Evolutionary conservation across 2,888 invertebrate genomes (phyloP).

Genomic region (Aplocera efformata): DNA sequence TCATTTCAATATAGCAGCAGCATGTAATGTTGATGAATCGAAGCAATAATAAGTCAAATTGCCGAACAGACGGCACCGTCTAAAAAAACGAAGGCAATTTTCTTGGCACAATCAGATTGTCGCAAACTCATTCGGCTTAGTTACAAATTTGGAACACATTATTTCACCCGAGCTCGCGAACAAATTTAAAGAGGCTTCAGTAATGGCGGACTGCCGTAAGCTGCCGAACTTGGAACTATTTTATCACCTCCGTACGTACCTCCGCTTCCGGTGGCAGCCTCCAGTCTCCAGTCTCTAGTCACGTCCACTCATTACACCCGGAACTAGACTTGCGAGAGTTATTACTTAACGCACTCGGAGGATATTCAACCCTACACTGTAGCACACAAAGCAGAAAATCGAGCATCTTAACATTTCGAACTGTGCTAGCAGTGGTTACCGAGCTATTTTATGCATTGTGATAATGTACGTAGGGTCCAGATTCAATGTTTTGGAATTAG

Average conservation of each 20-base stretch:
- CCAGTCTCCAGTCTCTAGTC: too few relatives aligned
- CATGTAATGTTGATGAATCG: too few relatives aligned
- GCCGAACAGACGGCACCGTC: background rate
- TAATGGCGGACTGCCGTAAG: conserved; percentile 9
- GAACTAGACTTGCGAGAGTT: conserved; percentile 23
- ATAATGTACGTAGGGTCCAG: too few relatives aligned
- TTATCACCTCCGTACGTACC: conserved; percentile 22
- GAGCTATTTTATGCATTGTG: conserved; percentile 2
- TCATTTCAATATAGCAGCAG: too few relatives aligned
- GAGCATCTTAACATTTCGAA: background rate
- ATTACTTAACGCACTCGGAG: conserved; percentile 3
- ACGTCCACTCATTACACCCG: conserved; percentile 30
- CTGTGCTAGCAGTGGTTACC: conserved; percentile 1
- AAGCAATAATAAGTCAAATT: too few relatives aligned
- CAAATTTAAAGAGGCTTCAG: conserved; percentile 17
- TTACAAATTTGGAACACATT: conserved; percentile 16
- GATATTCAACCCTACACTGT: background rate
- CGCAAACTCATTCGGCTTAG: conserved; percentile 14
- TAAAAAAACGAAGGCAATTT: conserved; percentile 1
- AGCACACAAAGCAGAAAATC: background rate
- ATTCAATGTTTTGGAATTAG: background rate
- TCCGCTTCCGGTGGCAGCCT: background rate
- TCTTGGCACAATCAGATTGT: conserved; percentile 5
- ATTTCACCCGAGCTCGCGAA: conserved; percentile 3
- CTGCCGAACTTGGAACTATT: conserved; percentile 15